A percentile compares a stretch with the other conserved stretches of the same genome.
phyloP scores from a whole-genome alignment of 2,888 invertebrate genomes.

The Amblyjoppa fuscipennis region DNA sequence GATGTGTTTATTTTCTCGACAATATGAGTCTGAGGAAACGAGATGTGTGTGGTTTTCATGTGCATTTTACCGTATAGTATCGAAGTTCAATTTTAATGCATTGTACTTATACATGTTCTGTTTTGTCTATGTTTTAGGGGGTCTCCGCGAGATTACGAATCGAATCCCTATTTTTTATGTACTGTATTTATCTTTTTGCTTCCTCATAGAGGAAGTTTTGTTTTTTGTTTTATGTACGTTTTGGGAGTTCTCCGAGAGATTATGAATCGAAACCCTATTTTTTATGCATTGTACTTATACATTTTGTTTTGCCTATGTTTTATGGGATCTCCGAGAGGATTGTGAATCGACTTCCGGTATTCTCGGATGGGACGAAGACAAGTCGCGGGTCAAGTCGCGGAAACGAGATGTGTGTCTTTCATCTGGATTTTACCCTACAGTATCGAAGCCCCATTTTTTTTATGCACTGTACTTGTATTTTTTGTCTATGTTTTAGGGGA shows the following conservation, averaged over 20 bases:
- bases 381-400: too few relatives aligned
- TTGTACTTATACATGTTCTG: not conserved
- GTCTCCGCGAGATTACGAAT: not conserved
- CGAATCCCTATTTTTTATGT: not conserved
- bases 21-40: too few relatives aligned
- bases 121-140: not conserved
- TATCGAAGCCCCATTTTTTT: not conserved
- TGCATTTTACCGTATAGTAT: too few relatives aligned
- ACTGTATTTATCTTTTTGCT: too few relatives aligned
- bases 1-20: too few relatives aligned
- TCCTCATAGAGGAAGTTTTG: too few relatives aligned
- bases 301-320: too few relatives aligned
- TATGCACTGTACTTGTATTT: not conserved
- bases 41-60: too few relatives aligned
- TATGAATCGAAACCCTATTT: not conserved
- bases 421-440: too few relatives aligned
- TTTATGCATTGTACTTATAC: not conserved
- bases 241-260: not conserved
- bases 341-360: conserved; percentile 37
- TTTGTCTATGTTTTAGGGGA: not conserved
- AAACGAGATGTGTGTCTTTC: too few relatives aligned
- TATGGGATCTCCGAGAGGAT: not conserved
- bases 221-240: too few relatives aligned
- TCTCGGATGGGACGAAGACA: not conserved
- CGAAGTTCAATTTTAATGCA: not conserved